These are phyloP conservation scores for Sebastes minor DNA, from an alignment of 2,797 vertebrate species.

Conservation along the genomic window DNA sequence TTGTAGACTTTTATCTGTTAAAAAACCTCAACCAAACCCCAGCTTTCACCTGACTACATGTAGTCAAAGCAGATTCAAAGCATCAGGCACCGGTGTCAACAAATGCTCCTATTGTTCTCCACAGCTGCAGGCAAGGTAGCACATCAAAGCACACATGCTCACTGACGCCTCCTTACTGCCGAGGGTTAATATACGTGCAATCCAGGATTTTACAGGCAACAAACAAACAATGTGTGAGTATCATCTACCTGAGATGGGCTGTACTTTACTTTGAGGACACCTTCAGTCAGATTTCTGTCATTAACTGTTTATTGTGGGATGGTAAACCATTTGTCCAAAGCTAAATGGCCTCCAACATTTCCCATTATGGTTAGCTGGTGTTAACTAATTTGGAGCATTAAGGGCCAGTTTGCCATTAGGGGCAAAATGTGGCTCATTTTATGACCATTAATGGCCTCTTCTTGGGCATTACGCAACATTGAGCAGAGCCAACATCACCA, in stretches of 20 bases:
- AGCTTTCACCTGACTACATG: neutral
- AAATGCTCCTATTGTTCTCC: neutral
- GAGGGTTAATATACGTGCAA: neutral
- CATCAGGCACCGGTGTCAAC: neutral
- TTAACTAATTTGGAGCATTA: neutral
- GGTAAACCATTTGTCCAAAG: neutral
- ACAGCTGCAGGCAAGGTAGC: conserved; percentile 2
- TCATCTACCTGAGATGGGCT: neutral
- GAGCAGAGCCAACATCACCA: neutral
- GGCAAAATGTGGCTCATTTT: neutral
- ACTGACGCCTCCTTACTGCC: neutral
- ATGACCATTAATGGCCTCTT: neutral
- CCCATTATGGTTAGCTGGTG: neutral
- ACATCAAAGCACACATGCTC: neutral
- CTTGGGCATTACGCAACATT: neutral
- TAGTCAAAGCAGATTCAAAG: conserved; percentile 10
- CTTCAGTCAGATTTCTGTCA: neutral
- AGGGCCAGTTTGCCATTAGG: neutral
- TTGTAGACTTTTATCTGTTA: neutral
- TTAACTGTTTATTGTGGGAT: neutral
- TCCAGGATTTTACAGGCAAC: neutral
- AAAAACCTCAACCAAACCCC: neutral
- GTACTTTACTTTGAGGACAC: neutral
- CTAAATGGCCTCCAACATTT: neutral
- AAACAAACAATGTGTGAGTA: neutral